phyloP scores from a whole-genome alignment of 2,797 vertebrate species.

The Podarcis lilfordi region DNA sequence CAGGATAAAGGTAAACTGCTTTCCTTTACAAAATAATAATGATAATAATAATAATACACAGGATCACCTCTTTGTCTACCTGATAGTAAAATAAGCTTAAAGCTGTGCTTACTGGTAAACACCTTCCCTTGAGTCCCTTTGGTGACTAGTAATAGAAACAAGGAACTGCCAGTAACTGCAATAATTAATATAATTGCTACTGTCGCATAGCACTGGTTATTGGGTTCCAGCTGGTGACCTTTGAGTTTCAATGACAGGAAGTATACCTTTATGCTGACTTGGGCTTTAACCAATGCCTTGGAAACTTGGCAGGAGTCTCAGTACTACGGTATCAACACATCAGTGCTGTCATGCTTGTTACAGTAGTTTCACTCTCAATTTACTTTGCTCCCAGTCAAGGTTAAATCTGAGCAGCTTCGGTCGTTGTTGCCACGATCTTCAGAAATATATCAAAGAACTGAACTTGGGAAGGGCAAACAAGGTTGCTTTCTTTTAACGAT shows the following conservation, averaged over 20 bases:
- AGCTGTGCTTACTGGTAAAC: background rate
- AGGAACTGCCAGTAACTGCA: background rate
- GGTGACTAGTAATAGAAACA: background rate
- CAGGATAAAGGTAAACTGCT: background rate
- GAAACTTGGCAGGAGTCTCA: slow-evolving; percentile 15
- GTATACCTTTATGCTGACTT: slow-evolving; percentile 19
- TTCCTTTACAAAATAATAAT: background rate
- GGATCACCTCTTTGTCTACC: background rate
- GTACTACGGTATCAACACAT: background rate
- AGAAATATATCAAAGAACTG: background rate
- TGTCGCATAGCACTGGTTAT: background rate
- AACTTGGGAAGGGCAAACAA: background rate
- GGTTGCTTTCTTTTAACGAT: background rate
- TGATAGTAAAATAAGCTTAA: background rate
- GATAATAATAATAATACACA: background rate
- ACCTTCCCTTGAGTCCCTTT: background rate
- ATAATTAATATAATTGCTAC: slow-evolving; percentile 14
- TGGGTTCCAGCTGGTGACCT: background rate
- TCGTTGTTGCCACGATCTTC: too few relatives aligned
- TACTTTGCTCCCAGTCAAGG: slow-evolving; percentile 15
- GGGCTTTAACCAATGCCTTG: background rate
- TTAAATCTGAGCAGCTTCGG: background rate
- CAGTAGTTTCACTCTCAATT: background rate
- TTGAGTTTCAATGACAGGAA: background rate
- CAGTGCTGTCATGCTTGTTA: background rate